phyloP scores from a whole-genome alignment of 2,888 invertebrate species.

The Drosophila kokeensis region DNA sequence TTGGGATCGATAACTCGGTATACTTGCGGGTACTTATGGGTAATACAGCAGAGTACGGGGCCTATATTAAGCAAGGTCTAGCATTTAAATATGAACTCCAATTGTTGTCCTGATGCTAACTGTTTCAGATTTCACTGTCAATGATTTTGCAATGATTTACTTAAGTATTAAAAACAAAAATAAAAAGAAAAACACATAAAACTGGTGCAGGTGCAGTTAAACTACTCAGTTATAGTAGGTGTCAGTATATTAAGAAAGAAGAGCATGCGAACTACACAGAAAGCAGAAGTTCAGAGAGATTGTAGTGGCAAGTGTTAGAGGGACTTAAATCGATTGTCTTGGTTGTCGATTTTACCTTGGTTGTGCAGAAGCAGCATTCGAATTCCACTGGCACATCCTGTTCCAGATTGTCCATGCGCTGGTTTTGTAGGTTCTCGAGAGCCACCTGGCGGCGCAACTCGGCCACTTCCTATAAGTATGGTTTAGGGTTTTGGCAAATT shows the following conservation, averaged over 20 bases:
- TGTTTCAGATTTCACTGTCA: slow-evolving; percentile 1
- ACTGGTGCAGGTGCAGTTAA: slow-evolving; percentile 48
- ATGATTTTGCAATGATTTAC: slow-evolving; percentile 23
- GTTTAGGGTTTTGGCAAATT: slow-evolving; percentile 65
- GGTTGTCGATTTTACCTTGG: slow-evolving; percentile 88
- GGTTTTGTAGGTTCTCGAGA: slow-evolving; percentile 85
- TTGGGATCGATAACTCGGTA: slow-evolving; percentile 22
- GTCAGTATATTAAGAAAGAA: slow-evolving; percentile 11
- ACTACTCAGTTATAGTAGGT: slow-evolving; percentile 9
- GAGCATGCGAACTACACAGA: slow-evolving; percentile 58
- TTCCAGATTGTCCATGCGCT: slow-evolving; percentile 88
- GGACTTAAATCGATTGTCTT: slow-evolving; percentile 54
- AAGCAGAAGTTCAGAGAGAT: slow-evolving; percentile 33
- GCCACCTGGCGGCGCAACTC: slow-evolving; percentile 85
- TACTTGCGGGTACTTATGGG: slow-evolving; percentile 3
- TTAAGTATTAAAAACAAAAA: slow-evolving; percentile 8
- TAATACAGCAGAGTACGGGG: slow-evolving; percentile 16
- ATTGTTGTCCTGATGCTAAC: slow-evolving; percentile 12
- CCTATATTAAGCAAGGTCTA: slow-evolving; percentile 41
- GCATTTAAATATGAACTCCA: slow-evolving; percentile 14
- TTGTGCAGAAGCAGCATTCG: slow-evolving; percentile 98
- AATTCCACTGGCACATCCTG: slow-evolving; percentile 97
- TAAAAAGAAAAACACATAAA: slow-evolving; percentile 16
- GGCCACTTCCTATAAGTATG: slow-evolving; percentile 85
- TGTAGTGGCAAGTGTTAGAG: slow-evolving; percentile 12